Evolutionary conservation across 2,113 vertebrate genomes (phyloP).

Genomic region (Proteles cristata): DNA sequence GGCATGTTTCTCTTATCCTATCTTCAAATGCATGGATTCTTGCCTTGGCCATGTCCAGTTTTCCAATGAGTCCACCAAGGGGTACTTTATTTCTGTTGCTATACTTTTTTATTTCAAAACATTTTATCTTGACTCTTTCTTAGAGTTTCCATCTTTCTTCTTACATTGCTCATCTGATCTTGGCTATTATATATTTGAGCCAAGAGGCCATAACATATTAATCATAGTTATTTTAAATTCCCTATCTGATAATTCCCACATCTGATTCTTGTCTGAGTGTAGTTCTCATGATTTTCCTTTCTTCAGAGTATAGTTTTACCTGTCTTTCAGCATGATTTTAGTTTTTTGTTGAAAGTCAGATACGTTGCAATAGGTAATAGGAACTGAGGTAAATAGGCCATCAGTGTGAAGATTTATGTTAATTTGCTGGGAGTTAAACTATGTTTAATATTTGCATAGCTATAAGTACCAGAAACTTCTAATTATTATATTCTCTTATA

Average conservation of each 20-base stretch:
- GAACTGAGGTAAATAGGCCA: not conserved
- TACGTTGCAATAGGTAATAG: not conserved
- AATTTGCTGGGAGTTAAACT: not conserved
- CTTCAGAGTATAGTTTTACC: not conserved
- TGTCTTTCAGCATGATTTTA: not conserved
- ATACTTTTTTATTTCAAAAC: not conserved
- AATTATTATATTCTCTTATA: not conserved
- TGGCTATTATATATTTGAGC: not conserved
- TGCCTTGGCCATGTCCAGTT: not conserved
- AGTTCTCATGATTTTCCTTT: not conserved
- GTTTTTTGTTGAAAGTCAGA: not conserved
- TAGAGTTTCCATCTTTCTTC: not conserved
- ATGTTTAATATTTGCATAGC: not conserved
- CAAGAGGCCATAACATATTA: not conserved
- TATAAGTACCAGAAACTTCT: not conserved
- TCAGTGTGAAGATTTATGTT: not conserved
- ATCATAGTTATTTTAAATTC: conserved; percentile 27
- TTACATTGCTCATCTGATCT: not conserved
- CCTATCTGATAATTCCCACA: not conserved
- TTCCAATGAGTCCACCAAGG: not conserved
- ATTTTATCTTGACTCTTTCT: not conserved
- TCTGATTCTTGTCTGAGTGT: not conserved
- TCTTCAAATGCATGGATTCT: not conserved
- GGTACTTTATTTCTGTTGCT: not conserved
- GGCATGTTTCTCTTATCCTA: not conserved